Conservation (phyloP, 2,888 invertebrate genomes). For the Taenaris catops region DNA sequence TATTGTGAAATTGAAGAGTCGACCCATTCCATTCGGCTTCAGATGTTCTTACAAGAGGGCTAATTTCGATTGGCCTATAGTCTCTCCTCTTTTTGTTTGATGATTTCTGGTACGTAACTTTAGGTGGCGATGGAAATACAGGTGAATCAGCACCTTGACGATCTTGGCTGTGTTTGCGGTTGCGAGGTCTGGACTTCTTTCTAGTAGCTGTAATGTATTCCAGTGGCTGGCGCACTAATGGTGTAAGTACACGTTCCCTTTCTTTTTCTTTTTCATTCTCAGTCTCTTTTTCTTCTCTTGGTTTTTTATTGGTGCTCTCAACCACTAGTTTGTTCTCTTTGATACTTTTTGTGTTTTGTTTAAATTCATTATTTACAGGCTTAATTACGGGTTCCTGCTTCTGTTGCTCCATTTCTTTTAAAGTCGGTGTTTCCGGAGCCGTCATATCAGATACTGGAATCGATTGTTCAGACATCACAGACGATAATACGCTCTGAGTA, state of each 20-base stretch:
- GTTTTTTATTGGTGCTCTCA: slow-evolving; percentile 44
- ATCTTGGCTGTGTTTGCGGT: slow-evolving; percentile 81
- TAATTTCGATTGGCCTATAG: slow-evolving; percentile 74
- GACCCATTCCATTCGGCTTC: slow-evolving; percentile 84
- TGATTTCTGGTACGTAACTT: slow-evolving; percentile 79
- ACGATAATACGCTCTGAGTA: slow-evolving; percentile 87
- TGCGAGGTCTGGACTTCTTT: slow-evolving; percentile 85
- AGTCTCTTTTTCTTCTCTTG: slow-evolving; percentile 42
- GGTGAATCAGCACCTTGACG: slow-evolving; percentile 85
- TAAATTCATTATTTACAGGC: slow-evolving; percentile 38
- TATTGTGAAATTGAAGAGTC: slow-evolving; percentile 84
- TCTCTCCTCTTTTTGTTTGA: slow-evolving; percentile 81
- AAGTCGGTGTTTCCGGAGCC: slow-evolving; percentile 70
- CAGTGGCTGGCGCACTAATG: slow-evolving; percentile 85
- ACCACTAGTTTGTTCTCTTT: slow-evolving; percentile 58
- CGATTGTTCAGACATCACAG: slow-evolving; percentile 86
- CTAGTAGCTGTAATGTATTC: slow-evolving; percentile 87
- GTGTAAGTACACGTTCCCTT: slow-evolving; percentile 79
- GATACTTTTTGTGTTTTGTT: slow-evolving; percentile 39
- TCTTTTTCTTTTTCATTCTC: slow-evolving; percentile 43
- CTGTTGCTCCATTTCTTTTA: slow-evolving; percentile 68
- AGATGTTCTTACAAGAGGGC: slow-evolving; percentile 62
- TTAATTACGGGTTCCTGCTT: slow-evolving; percentile 36
- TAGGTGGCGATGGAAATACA: slow-evolving; percentile 84
- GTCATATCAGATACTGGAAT: slow-evolving; percentile 84